phyloP scores from a whole-genome alignment of 1,140 invertebrate genomes.

The Oedothorax gibbosus region DNA sequence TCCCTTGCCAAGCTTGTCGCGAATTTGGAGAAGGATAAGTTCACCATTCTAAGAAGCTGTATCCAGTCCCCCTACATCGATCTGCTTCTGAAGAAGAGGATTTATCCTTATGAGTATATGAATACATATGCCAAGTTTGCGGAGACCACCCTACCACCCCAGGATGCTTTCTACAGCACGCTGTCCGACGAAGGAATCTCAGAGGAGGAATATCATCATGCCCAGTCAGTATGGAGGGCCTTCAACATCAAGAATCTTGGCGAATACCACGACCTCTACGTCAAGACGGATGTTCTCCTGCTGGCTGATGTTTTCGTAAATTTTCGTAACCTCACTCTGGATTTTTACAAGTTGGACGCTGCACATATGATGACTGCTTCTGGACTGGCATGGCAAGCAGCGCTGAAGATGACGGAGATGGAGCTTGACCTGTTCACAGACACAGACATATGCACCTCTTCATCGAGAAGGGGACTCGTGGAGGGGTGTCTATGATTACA shows the following conservation, averaged over 20 bases:
- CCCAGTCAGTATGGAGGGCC: neutral
- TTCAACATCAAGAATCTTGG: slow-evolving; percentile 11
- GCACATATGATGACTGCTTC: neutral
- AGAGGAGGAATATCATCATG: slow-evolving; percentile 9
- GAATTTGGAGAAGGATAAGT: neutral
- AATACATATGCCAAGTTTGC: slow-evolving; percentile 5
- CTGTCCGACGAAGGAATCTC: neutral
- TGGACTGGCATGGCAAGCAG: slow-evolving; percentile 21
- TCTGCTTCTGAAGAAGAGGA: neutral
- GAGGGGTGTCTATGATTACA: too few relatives aligned
- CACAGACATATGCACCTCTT: slow-evolving; percentile 20
- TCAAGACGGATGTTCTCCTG: neutral
- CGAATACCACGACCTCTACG: slow-evolving; percentile 16
- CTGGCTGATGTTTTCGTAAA: slow-evolving; percentile 15
- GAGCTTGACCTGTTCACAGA: slow-evolving; percentile 10
- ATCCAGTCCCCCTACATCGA: neutral
- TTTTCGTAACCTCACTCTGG: neutral
- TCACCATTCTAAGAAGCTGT: neutral
- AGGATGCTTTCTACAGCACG: neutral
- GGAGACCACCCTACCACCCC: neutral
- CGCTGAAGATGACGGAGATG: slow-evolving; percentile 7
- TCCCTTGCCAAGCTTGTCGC: slow-evolving; percentile 1
- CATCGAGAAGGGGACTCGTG: neutral
- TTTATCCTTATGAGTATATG: slow-evolving; percentile 27
- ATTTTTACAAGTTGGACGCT: slow-evolving; percentile 6